Evolutionary conservation across 1,140 invertebrate species (phyloP), one percentile per base, ranked within the genome.

Genomic region (Lasioglossum albipes): DNA sequence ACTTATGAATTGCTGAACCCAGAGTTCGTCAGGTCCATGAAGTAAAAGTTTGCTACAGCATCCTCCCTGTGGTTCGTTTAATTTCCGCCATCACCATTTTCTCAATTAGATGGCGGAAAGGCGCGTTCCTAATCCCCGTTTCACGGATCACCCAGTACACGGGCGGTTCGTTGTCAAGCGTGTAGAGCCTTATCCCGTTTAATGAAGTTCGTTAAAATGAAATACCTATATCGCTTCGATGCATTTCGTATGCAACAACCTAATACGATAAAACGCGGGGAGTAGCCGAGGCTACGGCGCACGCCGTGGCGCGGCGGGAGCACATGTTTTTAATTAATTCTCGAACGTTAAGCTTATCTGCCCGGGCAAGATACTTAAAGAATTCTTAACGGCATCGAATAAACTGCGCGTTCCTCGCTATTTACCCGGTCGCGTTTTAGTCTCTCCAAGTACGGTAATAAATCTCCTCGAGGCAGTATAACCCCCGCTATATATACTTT

Each of bases 381-480:
- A 81, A 84, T 84, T 85, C 81, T 85, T 84, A 81, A 84, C 65
- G 49, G 79, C 69, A 27, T 62, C 59, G 64, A 42, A 68, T 52
- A 64, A 82, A 75, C 72, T 62, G 69, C 74, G 45, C 66, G 75
- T 68, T 78, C 27, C 49, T 75, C 79, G n/a, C 61, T 72, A 82
- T 72, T 85, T 85, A 75, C 67, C 81, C 76, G 81, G 74, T 69
- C 74, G 79, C 71, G 54, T 81, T 61, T 65, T 77, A 52, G 84
- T 78, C 79, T 75, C 52, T 18, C 45, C 31, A 54, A 62, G 61
- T 59, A 66, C 66, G 70, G 66, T 64, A 82, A 85, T 82, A 85
- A 75, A 85, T 85, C 76, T 78, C 59, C 66, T 79, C 62, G 75
- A 75, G 76, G 83, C 69, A 70, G 66, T 54, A 54, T 45, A 82